Conservation (phyloP, 2,113 vertebrate species). For the Petaurus breviceps region DNA sequence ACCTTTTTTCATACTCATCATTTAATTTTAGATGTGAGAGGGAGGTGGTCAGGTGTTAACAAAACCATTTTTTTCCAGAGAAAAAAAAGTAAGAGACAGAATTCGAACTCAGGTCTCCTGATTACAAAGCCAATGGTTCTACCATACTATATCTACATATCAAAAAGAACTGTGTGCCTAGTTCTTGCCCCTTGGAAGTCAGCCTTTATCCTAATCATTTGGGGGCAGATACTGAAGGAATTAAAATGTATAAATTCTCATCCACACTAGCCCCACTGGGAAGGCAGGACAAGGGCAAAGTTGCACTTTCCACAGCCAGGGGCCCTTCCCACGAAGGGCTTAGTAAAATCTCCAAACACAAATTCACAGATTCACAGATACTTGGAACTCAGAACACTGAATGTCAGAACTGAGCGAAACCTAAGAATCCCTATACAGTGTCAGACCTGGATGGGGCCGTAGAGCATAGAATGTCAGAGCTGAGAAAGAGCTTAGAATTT, state of each 20-base stretch:
- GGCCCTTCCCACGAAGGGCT: neutral
- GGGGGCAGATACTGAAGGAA: neutral
- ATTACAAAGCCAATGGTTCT: neutral
- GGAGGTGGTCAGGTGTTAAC: neutral
- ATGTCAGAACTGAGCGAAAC: neutral
- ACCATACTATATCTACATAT: neutral
- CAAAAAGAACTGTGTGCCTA: neutral
- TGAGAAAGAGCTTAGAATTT: neutral
- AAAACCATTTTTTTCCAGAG: neutral
- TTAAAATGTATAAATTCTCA: neutral
- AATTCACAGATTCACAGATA: neutral
- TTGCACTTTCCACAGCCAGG: neutral
- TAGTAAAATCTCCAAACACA: neutral
- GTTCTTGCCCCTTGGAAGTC: neutral
- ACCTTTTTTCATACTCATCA: neutral
- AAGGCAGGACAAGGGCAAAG: neutral
- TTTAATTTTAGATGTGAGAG: neutral
- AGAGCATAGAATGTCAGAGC: neutral
- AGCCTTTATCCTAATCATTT: neutral
- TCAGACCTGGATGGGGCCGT: neutral
- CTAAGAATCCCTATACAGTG: neutral
- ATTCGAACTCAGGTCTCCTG: neutral
- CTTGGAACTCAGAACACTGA: neutral
- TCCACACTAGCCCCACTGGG: neutral
- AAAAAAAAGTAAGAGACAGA: neutral